Percentiles rank a stretch among this genome's conserved stretches.
These are phyloP conservation scores for Melipona bicolor DNA, from an alignment of 2,888 invertebrate genomes.

Conservation along the genomic window DNA sequence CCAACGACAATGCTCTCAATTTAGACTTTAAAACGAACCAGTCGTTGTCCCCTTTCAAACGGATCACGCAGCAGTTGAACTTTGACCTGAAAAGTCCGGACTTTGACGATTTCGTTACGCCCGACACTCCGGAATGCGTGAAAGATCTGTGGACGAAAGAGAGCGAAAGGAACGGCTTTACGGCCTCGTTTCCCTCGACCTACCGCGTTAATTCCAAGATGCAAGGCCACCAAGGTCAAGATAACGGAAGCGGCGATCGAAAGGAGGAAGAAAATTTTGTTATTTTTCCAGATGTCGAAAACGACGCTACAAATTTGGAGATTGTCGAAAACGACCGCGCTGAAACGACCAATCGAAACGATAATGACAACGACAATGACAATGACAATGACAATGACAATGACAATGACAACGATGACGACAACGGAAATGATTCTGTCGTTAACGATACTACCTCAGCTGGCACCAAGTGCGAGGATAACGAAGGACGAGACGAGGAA, in stretches of 20 bases:
- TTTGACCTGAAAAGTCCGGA: slow-evolving; percentile 90
- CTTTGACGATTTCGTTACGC: slow-evolving; percentile 89
- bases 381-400: no score
- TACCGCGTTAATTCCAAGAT: background rate
- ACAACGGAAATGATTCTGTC: background rate
- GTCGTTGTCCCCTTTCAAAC: slow-evolving; percentile 90
- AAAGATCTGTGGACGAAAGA: slow-evolving; percentile 88
- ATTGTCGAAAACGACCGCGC: background rate
- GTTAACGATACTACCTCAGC: background rate
- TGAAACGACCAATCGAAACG: slow-evolving; percentile 1
- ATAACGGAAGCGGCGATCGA: slow-evolving; percentile 77
- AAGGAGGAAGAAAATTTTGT: slow-evolving; percentile 85
- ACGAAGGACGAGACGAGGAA: slow-evolving; percentile 74
- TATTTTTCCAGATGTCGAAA: slow-evolving; percentile 86
- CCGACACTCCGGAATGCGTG: slow-evolving; percentile 87
- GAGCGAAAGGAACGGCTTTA: slow-evolving; percentile 81
- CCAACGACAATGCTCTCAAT: slow-evolving; percentile 73
- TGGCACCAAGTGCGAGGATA: background rate
- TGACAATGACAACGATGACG: background rate
- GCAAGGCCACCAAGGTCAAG: background rate
- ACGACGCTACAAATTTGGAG: slow-evolving; percentile 74
- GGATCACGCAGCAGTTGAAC: slow-evolving; percentile 91
- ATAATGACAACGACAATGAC: background rate
- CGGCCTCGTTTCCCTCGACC: slow-evolving; percentile 30
- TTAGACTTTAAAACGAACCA: slow-evolving; percentile 81